Base-by-base conservation (phyloP, 2,797 vertebrate species). In the Brachyalestes nurse region DNA sequence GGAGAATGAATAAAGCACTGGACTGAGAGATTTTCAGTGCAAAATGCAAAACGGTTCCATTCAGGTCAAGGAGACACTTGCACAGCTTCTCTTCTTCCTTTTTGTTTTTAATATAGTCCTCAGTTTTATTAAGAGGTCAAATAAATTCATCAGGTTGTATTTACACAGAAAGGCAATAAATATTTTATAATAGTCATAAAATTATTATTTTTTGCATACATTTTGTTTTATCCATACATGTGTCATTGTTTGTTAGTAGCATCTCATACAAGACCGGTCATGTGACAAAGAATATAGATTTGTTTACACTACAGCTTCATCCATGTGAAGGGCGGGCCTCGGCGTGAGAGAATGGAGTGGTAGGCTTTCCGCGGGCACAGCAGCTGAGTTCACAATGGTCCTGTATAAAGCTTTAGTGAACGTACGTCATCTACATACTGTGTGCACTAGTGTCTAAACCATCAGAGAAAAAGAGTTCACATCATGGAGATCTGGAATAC, bases 161-260 rank as follows among this genome's bases (percentile, higher is more conserved):
- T 95, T 95, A 95, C 94, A 95, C 90, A 93, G 89, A 92, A 90
- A 94, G 92, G 93, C 91, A 95, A 95, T 95, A 95, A 95, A 95
- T 95, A 95, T 94, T 92, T 95, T 94, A 95, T 94, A 94, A 95
- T 95, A 94, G 91, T 94, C 93, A 94, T 95, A 95, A 94, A 95
- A 94, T 94, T 93, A 94, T 91, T 85, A 79, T 87, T 42, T 66
- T 94, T 94, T 93, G 92, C 90, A 93, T 94, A 95, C 92, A 93
- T 92, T 94, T 93, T 91, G 93, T 92, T 93, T 94, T 92, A 89
- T 83, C 87, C 90, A 92, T 94, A 95, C 90, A 93, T 92, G 94
- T 94, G 92, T 93, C 94, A 92, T 91, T 34, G 90, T 92, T 87
- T 95, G 93, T 95, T 95, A 95, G 93, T 95, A 95, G 92, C 89